Percentiles rank a stretch among this genome's conserved stretches.
These are phyloP conservation scores for Apamea anceps DNA, from an alignment of 2,888 invertebrate species.

Conservation along the genomic window DNA sequence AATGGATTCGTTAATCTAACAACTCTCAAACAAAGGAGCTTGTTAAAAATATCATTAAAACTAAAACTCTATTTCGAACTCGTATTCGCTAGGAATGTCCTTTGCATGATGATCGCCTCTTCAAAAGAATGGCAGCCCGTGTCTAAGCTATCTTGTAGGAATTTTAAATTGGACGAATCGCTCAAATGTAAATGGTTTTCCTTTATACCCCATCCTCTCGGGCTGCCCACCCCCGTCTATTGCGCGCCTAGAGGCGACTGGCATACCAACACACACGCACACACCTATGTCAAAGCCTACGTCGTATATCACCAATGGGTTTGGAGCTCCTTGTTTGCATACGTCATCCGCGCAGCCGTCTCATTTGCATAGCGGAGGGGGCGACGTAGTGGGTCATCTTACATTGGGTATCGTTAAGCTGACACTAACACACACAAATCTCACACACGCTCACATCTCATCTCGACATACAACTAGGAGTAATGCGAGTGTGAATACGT, in stretches of 20 bases:
- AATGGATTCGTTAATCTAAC: conserved; percentile 71
- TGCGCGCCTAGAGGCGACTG: conserved; percentile 90
- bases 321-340: conserved; percentile 84
- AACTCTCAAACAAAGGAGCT: conserved; percentile 67
- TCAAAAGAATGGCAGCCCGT: conserved; percentile 90
- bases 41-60: conserved; percentile 76
- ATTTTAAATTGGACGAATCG: conserved; percentile 91
- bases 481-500: conserved; percentile 90
- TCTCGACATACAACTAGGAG: conserved; percentile 87
- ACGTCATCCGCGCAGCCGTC: conserved; percentile 80
- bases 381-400: conserved; percentile 75
- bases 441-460: conserved; percentile 86
- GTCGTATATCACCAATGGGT: conserved; percentile 84
- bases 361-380: conserved; percentile 79
- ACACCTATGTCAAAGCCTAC: conserved; percentile 83
- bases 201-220: conserved; percentile 90
- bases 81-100: conserved; percentile 78
- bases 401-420: conserved; percentile 85
- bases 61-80: conserved; percentile 72
- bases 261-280: conserved; percentile 89
- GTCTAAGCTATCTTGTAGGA: conserved; percentile 91
- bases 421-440: conserved; percentile 80
- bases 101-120: conserved; percentile 86
- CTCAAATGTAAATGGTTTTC: conserved; percentile 91
- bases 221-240: conserved; percentile 89